These are phyloP conservation scores for Morpho achilles DNA, from an alignment of 2,888 invertebrate genomes.

Conservation along the genomic window DNA sequence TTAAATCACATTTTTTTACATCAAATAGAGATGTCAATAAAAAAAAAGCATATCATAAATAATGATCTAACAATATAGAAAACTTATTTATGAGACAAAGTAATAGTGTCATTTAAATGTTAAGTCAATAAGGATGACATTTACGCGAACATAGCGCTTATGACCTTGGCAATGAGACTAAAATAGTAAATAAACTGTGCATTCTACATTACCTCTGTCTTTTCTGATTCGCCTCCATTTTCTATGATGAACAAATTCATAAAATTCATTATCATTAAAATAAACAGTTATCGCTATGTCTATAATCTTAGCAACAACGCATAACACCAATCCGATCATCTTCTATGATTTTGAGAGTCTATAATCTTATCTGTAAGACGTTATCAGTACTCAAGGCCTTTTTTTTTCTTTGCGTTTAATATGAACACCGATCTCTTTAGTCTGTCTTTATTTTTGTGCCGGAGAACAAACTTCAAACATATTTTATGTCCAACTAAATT, in stretches of 20 bases:
- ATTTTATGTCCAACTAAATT: conserved; percentile 17
- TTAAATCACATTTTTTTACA: too few relatives aligned
- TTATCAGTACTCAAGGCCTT: conserved; percentile 32
- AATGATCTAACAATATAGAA: too few relatives aligned
- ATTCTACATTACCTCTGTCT: conserved; percentile 4
- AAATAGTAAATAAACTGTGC: not conserved
- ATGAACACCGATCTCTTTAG: conserved; percentile 22
- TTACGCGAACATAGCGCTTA: not conserved
- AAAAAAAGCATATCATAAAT: too few relatives aligned
- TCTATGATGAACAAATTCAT: conserved; percentile 22
- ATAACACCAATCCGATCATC: conserved; percentile 64
- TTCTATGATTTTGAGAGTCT: conserved; percentile 28
- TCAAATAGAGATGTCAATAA: too few relatives aligned
- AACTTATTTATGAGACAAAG: too few relatives aligned
- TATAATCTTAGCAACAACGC: conserved; percentile 52
- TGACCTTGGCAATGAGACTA: not conserved
- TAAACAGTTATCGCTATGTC: conserved; percentile 43
- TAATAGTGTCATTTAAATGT: too few relatives aligned
- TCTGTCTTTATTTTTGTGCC: conserved; percentile 19
- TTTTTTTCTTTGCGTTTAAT: conserved; percentile 45
- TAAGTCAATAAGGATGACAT: too few relatives aligned
- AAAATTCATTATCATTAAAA: conserved; percentile 20
- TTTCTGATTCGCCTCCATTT: conserved; percentile 34
- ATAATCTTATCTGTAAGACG: conserved; percentile 25
- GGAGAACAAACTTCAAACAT: conserved; percentile 17